phyloP scores from a whole-genome alignment of 1,140 invertebrate genomes.

The Lasioglossum baleicum region DNA sequence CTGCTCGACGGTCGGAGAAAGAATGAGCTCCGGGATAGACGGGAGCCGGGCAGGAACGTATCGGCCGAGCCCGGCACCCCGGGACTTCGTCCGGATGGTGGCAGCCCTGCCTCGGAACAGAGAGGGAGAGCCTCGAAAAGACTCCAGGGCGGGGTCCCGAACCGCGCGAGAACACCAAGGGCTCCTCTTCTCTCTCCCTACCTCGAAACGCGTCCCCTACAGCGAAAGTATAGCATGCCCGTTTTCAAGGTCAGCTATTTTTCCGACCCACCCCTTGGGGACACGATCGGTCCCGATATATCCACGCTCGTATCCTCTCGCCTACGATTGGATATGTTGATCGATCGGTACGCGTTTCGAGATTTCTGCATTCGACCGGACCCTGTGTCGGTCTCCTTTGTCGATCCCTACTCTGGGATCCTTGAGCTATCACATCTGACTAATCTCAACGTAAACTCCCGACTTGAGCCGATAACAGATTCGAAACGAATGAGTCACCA shows the following conservation, averaged over 20 bases:
- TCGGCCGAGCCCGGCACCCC: constrained; percentile 48
- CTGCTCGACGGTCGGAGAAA: constrained; percentile 64
- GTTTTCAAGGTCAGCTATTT: constrained; percentile 40
- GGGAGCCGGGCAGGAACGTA: constrained; percentile 58
- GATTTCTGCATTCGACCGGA: too few species aligned
- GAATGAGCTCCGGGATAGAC: constrained; percentile 63
- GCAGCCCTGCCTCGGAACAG: constrained; percentile 45
- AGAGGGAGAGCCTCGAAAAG: constrained; percentile 32
- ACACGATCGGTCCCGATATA: too few species aligned
- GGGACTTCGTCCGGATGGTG: constrained; percentile 52
- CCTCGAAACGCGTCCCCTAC: not conserved
- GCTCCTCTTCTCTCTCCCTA: constrained; percentile 25
- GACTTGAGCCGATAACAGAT: too few species aligned
- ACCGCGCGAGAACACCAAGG: constrained; percentile 26
- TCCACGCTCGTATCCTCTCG: too few species aligned
- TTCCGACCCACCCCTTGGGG: too few species aligned
- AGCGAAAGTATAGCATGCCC: not conserved
- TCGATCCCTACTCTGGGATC: too few species aligned
- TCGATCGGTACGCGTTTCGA: too few species aligned
- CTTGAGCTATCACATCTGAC: too few species aligned
- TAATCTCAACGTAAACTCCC: too few species aligned
- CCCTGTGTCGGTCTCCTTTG: too few species aligned
- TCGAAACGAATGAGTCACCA: too few species aligned
- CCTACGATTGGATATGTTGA: too few species aligned
- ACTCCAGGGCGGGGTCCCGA: constrained; percentile 54